Evolutionary conservation across 2,888 invertebrate species (phyloP).

Genomic region (Linyphia triangularis): DNA sequence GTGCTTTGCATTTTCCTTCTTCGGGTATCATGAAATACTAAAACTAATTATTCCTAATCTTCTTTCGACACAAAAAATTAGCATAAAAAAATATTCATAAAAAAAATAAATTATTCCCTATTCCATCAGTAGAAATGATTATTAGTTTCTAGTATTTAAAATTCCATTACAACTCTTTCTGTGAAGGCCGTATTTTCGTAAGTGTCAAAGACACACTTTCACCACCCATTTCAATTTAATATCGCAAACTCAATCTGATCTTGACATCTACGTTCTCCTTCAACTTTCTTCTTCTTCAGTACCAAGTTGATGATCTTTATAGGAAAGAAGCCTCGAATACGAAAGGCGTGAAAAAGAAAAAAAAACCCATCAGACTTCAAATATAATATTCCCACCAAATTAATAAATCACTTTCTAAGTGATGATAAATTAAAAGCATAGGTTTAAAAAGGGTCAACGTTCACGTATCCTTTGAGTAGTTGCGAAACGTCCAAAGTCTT

Average conservation of each 20-base stretch:
- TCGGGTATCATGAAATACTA: too few species aligned
- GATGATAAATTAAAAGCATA: constrained; percentile 19
- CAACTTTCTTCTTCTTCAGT: not conserved
- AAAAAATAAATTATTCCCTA: too few species aligned
- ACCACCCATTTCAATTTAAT: too few species aligned
- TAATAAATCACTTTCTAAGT: not conserved
- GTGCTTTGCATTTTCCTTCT: too few species aligned
- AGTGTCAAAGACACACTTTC: too few species aligned
- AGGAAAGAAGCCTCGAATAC: not conserved
- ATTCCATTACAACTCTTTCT: too few species aligned
- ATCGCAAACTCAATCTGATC: not conserved
- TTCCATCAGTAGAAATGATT: too few species aligned
- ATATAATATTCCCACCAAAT: not conserved
- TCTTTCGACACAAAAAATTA: too few species aligned
- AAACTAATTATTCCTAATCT: too few species aligned
- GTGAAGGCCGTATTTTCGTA: too few species aligned
- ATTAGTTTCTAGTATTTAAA: too few species aligned
- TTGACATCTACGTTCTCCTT: not conserved
- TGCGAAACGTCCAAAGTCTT: not conserved
- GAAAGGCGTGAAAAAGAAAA: not conserved
- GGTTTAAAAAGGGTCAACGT: not conserved
- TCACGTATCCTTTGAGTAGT: not conserved
- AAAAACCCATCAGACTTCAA: not conserved
- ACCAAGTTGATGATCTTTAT: not conserved
- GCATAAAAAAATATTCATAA: too few species aligned